Conservation (phyloP, 2,113 vertebrate genomes). For the Macquaria ambigua region DNA sequence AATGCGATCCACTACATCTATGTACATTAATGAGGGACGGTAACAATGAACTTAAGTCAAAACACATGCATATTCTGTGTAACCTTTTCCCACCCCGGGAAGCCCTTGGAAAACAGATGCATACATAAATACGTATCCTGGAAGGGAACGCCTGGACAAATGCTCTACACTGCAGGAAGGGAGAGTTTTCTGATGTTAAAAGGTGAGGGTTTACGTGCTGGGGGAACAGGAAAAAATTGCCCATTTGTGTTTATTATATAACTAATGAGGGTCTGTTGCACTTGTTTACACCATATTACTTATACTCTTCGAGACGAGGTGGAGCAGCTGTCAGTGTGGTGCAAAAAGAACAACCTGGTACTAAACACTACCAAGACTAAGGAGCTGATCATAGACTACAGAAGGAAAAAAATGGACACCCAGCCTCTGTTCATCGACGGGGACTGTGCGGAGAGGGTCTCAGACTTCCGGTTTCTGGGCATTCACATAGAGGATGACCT, state of each 20-base stretch:
- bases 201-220: conserved; percentile 11
- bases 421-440: too few relatives aligned
- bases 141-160: conserved; percentile 10
- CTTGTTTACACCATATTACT: not conserved
- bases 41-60: conserved; percentile 26
- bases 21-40: conserved; percentile 52
- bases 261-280: conserved; percentile 20
- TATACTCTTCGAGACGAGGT: too few relatives aligned
- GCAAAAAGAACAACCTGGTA: too few relatives aligned
- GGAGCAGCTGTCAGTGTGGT: too few relatives aligned
- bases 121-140: conserved; percentile 24
- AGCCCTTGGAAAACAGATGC: conserved; percentile 32
- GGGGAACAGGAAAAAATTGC: not conserved
- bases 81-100: conserved; percentile 40
- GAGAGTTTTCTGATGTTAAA: conserved; percentile 5
- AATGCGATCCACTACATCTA: conserved; percentile 29
- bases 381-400: too few relatives aligned
- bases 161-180: not conserved
- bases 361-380: too few relatives aligned
- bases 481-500: too few relatives aligned
- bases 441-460: too few relatives aligned
- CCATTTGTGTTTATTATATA: conserved; percentile 14
- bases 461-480: too few relatives aligned
- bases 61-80: conserved; percentile 50
- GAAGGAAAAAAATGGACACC: too few relatives aligned